These are phyloP conservation scores for Scaptomyza flava DNA, from an alignment of 2,888 invertebrate genomes.

Conservation along the genomic window DNA sequence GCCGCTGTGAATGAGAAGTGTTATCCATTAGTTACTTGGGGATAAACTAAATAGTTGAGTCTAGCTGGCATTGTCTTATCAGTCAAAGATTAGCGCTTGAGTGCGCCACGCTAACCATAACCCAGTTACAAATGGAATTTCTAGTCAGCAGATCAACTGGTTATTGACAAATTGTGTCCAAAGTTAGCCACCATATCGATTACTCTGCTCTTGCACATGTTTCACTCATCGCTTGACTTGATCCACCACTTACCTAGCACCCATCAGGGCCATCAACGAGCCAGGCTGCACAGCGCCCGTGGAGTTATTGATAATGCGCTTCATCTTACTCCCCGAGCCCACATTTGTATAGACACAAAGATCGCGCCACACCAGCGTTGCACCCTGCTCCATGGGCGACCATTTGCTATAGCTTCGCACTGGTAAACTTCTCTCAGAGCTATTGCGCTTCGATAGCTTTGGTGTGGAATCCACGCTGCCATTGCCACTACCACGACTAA, in stretches of 20 bases:
- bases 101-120: conserved; percentile 27
- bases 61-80: conserved; percentile 21
- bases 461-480: conserved; percentile 64
- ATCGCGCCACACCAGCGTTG: conserved; percentile 92
- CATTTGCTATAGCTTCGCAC: conserved; percentile 85
- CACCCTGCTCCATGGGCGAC: conserved; percentile 87
- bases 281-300: conserved; percentile 93
- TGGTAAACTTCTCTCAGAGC: conserved; percentile 82
- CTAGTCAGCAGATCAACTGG: conserved; percentile 13
- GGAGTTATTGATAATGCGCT: conserved; percentile 92
- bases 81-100: conserved; percentile 33
- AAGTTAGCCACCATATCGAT: conserved; percentile 27
- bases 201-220: conserved; percentile 17
- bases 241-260: conserved; percentile 88
- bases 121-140: conserved; percentile 43
- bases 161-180: not conserved
- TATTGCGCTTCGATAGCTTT: conserved; percentile 77
- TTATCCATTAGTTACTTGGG: not conserved
- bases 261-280: conserved; percentile 92
- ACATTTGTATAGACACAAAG: conserved; percentile 88
- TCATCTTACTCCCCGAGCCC: conserved; percentile 85
- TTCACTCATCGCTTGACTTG: conserved; percentile 1
- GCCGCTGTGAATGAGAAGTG: conserved; percentile 85
- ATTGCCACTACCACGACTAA: conserved; percentile 27
- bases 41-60: conserved; percentile 5